phyloP scores from a whole-genome alignment of 2,113 vertebrate genomes.

The Poeciliopsis occidentalis region DNA sequence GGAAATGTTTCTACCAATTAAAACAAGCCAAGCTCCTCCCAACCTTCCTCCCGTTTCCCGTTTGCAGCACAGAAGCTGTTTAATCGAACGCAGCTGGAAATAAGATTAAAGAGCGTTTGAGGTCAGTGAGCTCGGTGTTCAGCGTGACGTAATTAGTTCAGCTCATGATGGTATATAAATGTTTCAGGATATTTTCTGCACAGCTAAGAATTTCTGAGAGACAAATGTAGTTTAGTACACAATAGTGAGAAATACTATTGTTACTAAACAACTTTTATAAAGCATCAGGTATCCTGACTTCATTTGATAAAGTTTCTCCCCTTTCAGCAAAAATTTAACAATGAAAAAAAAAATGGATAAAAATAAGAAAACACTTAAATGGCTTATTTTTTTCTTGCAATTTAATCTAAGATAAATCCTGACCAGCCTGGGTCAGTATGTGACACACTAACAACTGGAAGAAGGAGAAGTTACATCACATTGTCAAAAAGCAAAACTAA shows the following conservation, averaged over 20 bases:
- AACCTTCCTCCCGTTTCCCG: slow-evolving; percentile 11
- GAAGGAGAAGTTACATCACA: too few species aligned
- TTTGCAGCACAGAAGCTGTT: slow-evolving; percentile 24
- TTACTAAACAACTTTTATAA: not conserved
- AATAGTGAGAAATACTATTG: not conserved
- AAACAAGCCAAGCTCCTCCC: slow-evolving; percentile 10
- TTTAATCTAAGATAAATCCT: not conserved
- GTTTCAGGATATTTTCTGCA: not conserved
- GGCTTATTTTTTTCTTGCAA: not conserved
- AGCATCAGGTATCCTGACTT: not conserved
- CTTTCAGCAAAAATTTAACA: not conserved
- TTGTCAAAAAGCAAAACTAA: too few species aligned
- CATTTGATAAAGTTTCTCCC: not conserved
- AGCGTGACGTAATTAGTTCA: slow-evolving; percentile 13
- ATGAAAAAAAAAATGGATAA: not conserved
- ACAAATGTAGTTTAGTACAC: not conserved
- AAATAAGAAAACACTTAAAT: not conserved
- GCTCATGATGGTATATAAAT: not conserved
- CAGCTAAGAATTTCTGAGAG: not conserved
- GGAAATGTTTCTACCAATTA: slow-evolving; percentile 36
- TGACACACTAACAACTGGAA: too few species aligned
- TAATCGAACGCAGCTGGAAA: slow-evolving; percentile 30
- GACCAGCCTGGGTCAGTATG: too few species aligned
- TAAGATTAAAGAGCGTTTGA: slow-evolving; percentile 42
- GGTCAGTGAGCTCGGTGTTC: slow-evolving; percentile 28